Evolutionary conservation across 2,888 invertebrate genomes (phyloP).

Genomic region (Drosophila neoperkinsi): DNA sequence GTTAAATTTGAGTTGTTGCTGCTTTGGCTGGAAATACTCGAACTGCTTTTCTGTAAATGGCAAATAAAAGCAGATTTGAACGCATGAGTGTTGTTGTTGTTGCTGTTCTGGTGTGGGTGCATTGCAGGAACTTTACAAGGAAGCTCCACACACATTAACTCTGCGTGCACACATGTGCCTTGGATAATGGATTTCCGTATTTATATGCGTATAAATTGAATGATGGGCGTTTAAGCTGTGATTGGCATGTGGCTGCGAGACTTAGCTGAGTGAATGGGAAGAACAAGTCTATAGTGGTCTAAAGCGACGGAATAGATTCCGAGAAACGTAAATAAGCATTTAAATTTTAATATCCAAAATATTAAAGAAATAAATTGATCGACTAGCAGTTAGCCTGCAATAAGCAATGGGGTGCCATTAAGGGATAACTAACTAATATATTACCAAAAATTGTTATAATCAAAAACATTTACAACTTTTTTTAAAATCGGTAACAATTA

Average conservation of each 20-base stretch:
- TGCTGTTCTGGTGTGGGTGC: conserved; percentile 55
- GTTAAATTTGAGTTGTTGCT: conserved; percentile 81
- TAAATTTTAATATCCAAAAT: not conserved
- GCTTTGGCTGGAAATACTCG: conserved; percentile 83
- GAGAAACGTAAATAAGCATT: conserved; percentile 5
- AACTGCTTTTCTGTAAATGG: conserved; percentile 83
- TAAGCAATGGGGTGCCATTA: not conserved
- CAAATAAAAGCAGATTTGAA: conserved; percentile 45
- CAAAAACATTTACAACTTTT: not conserved
- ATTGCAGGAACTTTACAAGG: conserved; percentile 51
- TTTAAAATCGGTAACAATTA: not conserved
- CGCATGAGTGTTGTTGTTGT: conserved; percentile 31
- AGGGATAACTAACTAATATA: not conserved
- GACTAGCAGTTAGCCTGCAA: not conserved
- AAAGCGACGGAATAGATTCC: not conserved
- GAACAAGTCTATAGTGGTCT: not conserved
- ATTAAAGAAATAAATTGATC: not conserved
- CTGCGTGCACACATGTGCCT: conserved; percentile 4
- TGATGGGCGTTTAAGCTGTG: conserved; percentile 23
- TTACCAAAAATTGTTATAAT: not conserved
- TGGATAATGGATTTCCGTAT: conserved; percentile 36
- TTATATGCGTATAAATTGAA: conserved; percentile 23
- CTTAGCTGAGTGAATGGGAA: conserved; percentile 1
- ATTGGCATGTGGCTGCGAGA: conserved; percentile 10
- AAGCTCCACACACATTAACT: conserved; percentile 35